Evolutionary conservation across 2,797 vertebrate species (phyloP), one percentile per base, ranked within the genome.

Genomic region (Anas flavirostris): DNA sequence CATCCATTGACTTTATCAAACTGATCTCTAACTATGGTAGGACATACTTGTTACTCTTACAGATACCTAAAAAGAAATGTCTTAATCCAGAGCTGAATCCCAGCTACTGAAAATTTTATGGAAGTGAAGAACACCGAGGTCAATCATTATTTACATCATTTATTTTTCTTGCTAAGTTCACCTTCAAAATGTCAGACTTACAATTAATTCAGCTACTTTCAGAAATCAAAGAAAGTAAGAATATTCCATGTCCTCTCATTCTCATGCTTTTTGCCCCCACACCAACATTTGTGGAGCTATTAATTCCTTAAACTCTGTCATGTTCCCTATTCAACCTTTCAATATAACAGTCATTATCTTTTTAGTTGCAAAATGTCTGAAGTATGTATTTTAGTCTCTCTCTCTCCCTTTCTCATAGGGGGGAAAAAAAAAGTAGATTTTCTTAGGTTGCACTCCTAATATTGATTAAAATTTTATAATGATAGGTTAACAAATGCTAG

Each of bases 161-260:
- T 68, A 50, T 69, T 82, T 37, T 48, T 68, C 10, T 64, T 91
- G 93, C 83, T 59, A 69, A 39, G 31, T 85, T 94, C 79, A 66
- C 58, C 69, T 87, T 90, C 55, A 90, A 68, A 90, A 50, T 76
- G 62, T 66, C 7, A 31, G 48, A 9, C 12, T 15, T 52, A 33
- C 2, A 10, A 37, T 64, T 81, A 83, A 68, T 69, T 76, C 72
- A 91, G 29, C 43, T 94, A 52, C 26, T 91, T 94, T 78, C 55
- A 88, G 76, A 74, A 85, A 68, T 64, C 35, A 86, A 82, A 82
- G 90, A 53, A 83, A 76, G 17, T 86, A 13, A 60, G 18, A 28
- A 46, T 66, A 37, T 9, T 23, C 15, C 5, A 8, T 33, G 9
- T 18, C 26, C 15, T 75, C 6, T 7, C 80, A 50, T 70, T 44